Evolutionary conservation across 2,888 invertebrate species (phyloP), one percentile per base, ranked within the genome.

Genomic region (Nomada fucata): DNA sequence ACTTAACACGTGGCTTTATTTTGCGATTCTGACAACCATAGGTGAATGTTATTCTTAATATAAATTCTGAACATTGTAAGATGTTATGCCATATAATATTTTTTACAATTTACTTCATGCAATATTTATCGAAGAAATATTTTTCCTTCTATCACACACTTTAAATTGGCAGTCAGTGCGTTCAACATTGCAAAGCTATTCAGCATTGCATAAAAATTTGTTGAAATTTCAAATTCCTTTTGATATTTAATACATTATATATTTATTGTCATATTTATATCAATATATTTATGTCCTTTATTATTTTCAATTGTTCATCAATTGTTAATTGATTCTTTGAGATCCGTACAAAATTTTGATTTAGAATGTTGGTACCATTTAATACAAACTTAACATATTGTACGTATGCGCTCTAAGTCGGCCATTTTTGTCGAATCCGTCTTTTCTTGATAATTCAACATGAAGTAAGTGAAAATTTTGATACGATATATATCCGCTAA

Each of bases 391-490:
- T 55, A 68, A 64, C 68, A 52, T 36, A 42, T 18, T 55, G 55
- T 13, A 9, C 2, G 57, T 44, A 63, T 55, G 20, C 15, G 9
- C 23, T 44, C 18, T 29, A 50, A 10, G 7, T 89, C 90, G 87
- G 88, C 90, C 91, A 90, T 91, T 91, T 91, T 88, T 82, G 73
- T 78, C 44, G 71, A 77, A 53, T 67, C 79, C 83, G 84, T 87
- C 83, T 87, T 86, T 86, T 81, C 87, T 79, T 69, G 68, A 79
- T 74, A 82, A 88, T 82, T 88, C 91, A 94, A 92, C 86, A 94
- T 94, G 94, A 94, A 94, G 94, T 94, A 92, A 94, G 94, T 93
- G 69, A 71, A 67, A 23, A 71, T 59, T 86, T 79, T 65, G 63
- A 44, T 61, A 13, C 26, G 44, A 77, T 52, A 79, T 69, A 90